Base-by-base conservation (phyloP, 2,797 vertebrate genomes). In the Dermochelys coriacea region DNA sequence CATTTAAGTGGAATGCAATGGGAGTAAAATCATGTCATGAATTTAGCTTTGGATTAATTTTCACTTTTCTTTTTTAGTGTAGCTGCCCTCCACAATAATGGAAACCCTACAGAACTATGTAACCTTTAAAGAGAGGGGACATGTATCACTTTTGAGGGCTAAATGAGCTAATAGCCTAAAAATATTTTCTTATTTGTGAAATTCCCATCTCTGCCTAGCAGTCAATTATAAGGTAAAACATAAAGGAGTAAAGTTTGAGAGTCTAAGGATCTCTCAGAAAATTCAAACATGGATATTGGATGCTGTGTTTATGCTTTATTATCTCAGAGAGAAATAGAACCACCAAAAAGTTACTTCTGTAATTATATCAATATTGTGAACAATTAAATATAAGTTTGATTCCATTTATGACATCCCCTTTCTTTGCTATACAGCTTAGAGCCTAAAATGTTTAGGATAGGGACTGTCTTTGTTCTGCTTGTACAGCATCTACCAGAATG, bases 1-100 rank as follows among this genome's bases (percentile, higher is more conserved):
- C 98, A 98, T 98, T 98, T 97, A 98, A 98, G 93, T 91, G 96
- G 90, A 98, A 97, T 55, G 92, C 85, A 98, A 98, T 94, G 82
- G 86, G 98, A 98, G 96, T 92, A 96, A 93, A 97, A 96, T 97
- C 96, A 94, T 97, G 96, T 96, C 95, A 95, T 93, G 89, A 94
- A 97, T 97, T 97, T 89, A 89, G 84, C 94, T 97, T 96, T 85
- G 96, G 96, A 98, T 97, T 98, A 96, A 97, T 97, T 98, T 97
- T 97, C 89, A 91, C 96, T 95, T 95, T 92, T 80, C 81, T 95
- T 82, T 86, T 82, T 84, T 94, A 93, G 90, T 95, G 96, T 97
- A 97, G 94, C 94, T 85, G 45, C 84, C 95, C 97, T 97, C 96
- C 82, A 86, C 94, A 96, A 95, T 95, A 97, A 96, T 95, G 93